Conservation (phyloP, 1,140 invertebrate genomes). For the Homalodisca vitripennis region DNA sequence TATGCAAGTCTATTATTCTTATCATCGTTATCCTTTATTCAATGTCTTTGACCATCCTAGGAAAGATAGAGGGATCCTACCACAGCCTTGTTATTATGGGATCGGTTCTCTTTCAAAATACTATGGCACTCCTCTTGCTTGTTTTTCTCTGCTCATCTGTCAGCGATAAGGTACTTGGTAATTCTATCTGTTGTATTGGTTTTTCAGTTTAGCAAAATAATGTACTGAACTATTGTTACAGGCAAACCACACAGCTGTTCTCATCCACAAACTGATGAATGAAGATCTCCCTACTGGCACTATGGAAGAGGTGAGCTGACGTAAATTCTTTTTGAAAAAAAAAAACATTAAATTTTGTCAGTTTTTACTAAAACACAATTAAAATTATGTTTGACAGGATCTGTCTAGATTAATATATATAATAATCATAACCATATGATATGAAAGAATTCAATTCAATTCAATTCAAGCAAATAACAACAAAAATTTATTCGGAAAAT, state of each 20-base stretch:
- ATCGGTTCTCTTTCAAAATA: not conserved
- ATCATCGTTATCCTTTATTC: conserved; percentile 13
- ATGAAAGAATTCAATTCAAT: too few species aligned
- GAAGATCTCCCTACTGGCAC: not conserved
- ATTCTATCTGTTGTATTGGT: too few species aligned
- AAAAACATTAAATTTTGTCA: too few species aligned
- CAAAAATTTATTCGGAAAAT: too few species aligned
- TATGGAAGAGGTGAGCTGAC: conserved; percentile 1
- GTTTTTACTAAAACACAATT: too few species aligned
- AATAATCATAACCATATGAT: too few species aligned
- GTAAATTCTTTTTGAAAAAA: too few species aligned
- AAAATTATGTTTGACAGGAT: too few species aligned
- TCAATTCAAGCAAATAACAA: too few species aligned
- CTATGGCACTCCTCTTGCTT: not conserved
- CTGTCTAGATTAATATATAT: too few species aligned
- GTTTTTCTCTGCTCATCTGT: conserved; percentile 11
- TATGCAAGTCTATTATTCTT: not conserved
- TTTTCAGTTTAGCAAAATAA: too few species aligned
- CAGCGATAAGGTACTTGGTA: not conserved
- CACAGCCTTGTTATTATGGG: not conserved
- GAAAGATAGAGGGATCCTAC: not conserved
- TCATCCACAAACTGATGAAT: not conserved
- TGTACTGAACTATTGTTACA: too few species aligned
- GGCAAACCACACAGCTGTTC: not conserved
- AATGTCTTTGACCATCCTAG: not conserved